Percentiles rank a stretch among this genome's conserved stretches.
Conservation (phyloP, 2,888 invertebrate genomes). For the Pachydiplax longipennis region DNA sequence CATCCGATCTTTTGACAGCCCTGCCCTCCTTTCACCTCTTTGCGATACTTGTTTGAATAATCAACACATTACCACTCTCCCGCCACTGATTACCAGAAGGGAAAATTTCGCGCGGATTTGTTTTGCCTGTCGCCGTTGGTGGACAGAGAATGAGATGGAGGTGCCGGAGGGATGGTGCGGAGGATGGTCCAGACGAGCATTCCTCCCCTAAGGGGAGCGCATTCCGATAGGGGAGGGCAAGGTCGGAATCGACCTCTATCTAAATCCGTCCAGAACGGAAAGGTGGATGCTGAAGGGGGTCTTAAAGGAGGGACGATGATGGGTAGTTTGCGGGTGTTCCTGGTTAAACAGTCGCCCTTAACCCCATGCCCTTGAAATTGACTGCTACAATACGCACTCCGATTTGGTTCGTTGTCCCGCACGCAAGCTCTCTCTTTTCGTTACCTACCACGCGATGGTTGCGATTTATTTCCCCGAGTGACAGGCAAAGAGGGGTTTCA, state of each 20-base stretch:
- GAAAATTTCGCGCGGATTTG: neutral
- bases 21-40: neutral
- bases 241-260: constrained; percentile 6
- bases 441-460: neutral
- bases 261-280: constrained; percentile 33
- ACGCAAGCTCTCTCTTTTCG: neutral
- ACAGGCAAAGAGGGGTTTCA: neutral
- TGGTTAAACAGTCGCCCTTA: neutral
- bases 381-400: neutral
- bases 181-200: constrained; percentile 4
- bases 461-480: neutral
- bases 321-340: neutral
- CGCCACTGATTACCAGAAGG: neutral
- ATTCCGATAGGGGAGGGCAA: constrained; percentile 2
- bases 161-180: neutral
- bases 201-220: neutral
- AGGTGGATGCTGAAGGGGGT: neutral
- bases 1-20: too few relatives aligned
- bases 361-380: neutral
- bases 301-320: constrained; percentile 2
- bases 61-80: too few relatives aligned
- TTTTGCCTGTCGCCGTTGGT: too few relatives aligned
- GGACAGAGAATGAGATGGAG: neutral
- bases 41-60: too few relatives aligned
- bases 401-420: neutral